These are phyloP conservation scores for Drosophila anceps DNA, from an alignment of 2,888 invertebrate species.

Conservation along the genomic window DNA sequence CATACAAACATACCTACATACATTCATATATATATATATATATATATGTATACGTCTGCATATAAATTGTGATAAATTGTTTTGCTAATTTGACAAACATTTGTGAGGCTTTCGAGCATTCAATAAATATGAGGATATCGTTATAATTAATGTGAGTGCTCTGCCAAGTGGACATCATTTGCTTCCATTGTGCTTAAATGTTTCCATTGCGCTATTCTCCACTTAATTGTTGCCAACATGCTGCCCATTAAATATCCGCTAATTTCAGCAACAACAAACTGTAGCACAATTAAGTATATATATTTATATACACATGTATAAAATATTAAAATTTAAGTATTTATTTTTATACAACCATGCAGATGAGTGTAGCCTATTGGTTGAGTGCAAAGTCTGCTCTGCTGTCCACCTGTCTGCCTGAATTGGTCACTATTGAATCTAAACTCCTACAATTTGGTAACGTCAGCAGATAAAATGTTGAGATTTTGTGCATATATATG, in stretches of 20 bases:
- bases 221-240: constrained; percentile 1
- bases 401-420: too few species aligned
- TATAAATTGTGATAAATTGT: constrained; percentile 14
- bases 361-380: too few species aligned
- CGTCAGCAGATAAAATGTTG: too few species aligned
- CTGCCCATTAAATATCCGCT: constrained; percentile 5
- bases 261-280: neutral
- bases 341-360: too few species aligned
- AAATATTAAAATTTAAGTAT: too few species aligned
- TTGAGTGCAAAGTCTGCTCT: too few species aligned
- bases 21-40: neutral
- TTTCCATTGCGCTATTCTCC: neutral
- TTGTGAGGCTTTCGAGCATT: constrained; percentile 9
- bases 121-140: constrained; percentile 42
- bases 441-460: too few species aligned
- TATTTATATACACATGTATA: neutral
- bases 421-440: too few species aligned
- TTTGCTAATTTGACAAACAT: constrained; percentile 38
- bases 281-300: neutral
- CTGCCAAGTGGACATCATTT: constrained; percentile 44
- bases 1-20: neutral
- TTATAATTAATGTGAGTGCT: constrained; percentile 53
- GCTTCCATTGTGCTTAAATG: constrained; percentile 41
- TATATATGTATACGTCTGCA: neutral
- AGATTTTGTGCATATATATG: too few species aligned